phyloP scores from a whole-genome alignment of 2,888 invertebrate species.

The Mamestra brassicae region DNA sequence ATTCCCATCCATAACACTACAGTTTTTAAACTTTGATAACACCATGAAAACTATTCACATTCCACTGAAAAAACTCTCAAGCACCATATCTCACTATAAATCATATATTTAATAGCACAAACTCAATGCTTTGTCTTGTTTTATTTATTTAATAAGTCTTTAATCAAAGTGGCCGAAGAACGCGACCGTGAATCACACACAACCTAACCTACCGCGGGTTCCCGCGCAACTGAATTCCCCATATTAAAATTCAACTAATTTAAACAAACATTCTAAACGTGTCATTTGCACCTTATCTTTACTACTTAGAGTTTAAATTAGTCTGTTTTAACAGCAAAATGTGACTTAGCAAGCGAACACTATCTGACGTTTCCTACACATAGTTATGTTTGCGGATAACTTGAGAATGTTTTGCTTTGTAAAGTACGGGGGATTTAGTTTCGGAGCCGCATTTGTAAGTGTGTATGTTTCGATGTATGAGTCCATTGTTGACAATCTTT shows the following conservation, averaged over 20 bases:
- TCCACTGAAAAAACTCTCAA: constrained; percentile 20
- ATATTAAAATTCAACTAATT: constrained; percentile 48
- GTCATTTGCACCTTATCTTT: constrained; percentile 23
- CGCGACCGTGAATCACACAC: constrained; percentile 5
- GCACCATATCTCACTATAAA: constrained; percentile 7
- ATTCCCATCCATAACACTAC: constrained; percentile 19
- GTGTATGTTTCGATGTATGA: constrained; percentile 52
- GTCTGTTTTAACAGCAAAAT: constrained; percentile 14
- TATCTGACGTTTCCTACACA: constrained; percentile 66
- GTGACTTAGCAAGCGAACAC: constrained; percentile 28
- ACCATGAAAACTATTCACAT: constrained; percentile 17
- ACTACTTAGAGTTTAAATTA: constrained; percentile 39
- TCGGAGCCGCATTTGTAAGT: constrained; percentile 47
- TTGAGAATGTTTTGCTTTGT: constrained; percentile 48
- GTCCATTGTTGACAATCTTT: constrained; percentile 63
- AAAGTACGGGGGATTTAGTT: constrained; percentile 34
- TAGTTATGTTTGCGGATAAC: constrained; percentile 57
- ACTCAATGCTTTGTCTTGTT: not conserved
- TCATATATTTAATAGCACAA: not conserved
- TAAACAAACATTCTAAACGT: constrained; percentile 3
- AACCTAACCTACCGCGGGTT: constrained; percentile 73
- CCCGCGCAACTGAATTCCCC: constrained; percentile 80
- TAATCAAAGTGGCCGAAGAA: constrained; percentile 12
- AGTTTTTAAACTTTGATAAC: not conserved
- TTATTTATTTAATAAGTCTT: constrained; percentile 4